Percentiles rank a stretch among this genome's conserved stretches.
phyloP scores from a whole-genome alignment of 2,888 invertebrate genomes.

The Lasioglossum vierecki region DNA sequence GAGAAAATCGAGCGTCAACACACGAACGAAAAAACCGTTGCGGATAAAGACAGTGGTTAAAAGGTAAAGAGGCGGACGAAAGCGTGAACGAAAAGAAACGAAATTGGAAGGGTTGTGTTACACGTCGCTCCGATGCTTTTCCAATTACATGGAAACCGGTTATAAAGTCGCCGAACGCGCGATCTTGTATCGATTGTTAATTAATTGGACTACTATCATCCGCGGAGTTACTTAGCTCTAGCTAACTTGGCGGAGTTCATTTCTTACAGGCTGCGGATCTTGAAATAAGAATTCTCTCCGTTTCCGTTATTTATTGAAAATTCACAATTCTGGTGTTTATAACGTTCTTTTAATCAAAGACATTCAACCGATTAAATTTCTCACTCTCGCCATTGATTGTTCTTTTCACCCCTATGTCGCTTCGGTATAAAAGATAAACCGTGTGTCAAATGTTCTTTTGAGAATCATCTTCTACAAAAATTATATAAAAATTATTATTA shows the following conservation, averaged over 20 bases:
- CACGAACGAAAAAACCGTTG: background rate
- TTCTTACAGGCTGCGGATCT: background rate
- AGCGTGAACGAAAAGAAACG: constrained; percentile 1
- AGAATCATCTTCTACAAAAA: too few relatives aligned
- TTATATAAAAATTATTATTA: too few relatives aligned
- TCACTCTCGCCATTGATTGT: background rate
- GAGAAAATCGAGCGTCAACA: constrained; percentile 4
- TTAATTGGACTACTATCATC: background rate
- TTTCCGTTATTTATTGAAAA: background rate
- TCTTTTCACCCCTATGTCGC: background rate
- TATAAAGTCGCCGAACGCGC: background rate
- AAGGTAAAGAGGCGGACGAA: constrained; percentile 1
- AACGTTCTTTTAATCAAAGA: background rate
- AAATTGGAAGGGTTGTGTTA: background rate
- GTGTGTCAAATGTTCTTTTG: too few relatives aligned
- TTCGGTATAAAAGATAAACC: too few relatives aligned
- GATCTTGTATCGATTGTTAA: background rate
- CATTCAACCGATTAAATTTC: background rate
- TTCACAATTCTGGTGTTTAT: too few relatives aligned
- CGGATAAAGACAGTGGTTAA: background rate
- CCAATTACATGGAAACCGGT: constrained; percentile 20
- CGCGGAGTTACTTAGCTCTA: background rate
- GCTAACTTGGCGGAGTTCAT: background rate
- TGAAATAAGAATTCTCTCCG: background rate
- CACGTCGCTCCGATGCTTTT: background rate